Evolutionary conservation across 2,113 vertebrate species (phyloP), one percentile per base, ranked within the genome.

Genomic region (Nymphicus hollandicus): DNA sequence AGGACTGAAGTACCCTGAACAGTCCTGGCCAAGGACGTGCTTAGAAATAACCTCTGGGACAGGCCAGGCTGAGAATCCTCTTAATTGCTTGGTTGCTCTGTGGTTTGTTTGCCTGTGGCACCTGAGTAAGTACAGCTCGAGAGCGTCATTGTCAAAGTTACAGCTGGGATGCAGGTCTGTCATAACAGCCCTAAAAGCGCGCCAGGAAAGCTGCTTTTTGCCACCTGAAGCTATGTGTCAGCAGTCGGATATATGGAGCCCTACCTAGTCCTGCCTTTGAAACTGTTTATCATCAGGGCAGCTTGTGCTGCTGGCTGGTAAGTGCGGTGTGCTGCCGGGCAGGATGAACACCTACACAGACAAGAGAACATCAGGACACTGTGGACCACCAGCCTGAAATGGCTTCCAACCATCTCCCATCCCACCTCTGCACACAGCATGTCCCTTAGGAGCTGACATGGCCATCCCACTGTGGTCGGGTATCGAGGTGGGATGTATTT

Each of bases 391-490:
- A 58, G 72, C 39, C 65, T 76, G 18, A 72, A 80, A 80, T 6
- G 35, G 61, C 69, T 78, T 44, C 69, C 9, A 5, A 19, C 13
- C 17, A 1, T 2, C 49, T 66, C 35, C n/a, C 20, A 24, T 58
- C 3, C 29, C 15, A 23, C 24, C 47, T 33, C 73, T 52, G 70
- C 17, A 25, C 15, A 13, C 55, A n/a, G 29, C 2, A 2, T 1
- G 7, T 33, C 79, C 71, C 70, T 11, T 8, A 11, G 44, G 79
- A 73, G 25, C 52, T 20, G 31, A 13, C 3, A 3, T 2, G 73
- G 10, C 39, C 44, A 28, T 25, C 31, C 47, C 76, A 14, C 8
- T 0, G 0, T 33, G 9, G 0, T 0, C 4, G 2, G 31, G 31
- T 7, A 3, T 0, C 0, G 0, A 53, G 63, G 56, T 35, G 33